Evolutionary conservation across 2,888 invertebrate species (phyloP).

Genomic region (Bursaphelenchus okinawaensis): DNA sequence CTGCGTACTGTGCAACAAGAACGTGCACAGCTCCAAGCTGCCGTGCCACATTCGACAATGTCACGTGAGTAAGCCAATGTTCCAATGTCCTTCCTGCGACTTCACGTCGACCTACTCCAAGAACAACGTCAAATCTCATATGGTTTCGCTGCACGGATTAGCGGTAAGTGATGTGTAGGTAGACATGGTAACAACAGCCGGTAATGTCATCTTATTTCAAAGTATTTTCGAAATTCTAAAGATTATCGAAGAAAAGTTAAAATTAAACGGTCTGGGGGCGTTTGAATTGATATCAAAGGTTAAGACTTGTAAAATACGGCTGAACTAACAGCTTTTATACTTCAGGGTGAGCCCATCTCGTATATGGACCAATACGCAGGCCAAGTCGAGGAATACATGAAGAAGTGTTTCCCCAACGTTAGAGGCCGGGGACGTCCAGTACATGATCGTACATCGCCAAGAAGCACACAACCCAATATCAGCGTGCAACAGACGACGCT

Average conservation of each 20-base stretch:
- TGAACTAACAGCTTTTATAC: too few species aligned
- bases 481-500: background rate
- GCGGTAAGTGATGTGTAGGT: conserved; percentile 30
- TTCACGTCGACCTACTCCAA: conserved; percentile 57
- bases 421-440: conserved; percentile 54
- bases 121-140: conserved; percentile 57
- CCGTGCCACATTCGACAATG: conserved; percentile 57
- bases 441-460: conserved; percentile 38
- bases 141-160: conserved; percentile 56
- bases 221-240: too few species aligned
- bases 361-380: conserved; percentile 56
- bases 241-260: too few species aligned
- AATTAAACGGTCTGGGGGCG: too few species aligned
- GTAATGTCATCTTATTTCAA: background rate
- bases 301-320: too few species aligned
- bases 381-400: conserved; percentile 58
- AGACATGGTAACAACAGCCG: background rate
- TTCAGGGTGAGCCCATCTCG: conserved; percentile 47
- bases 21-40: conserved; percentile 55
- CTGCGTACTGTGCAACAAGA: conserved; percentile 55
- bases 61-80: conserved; percentile 57
- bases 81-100: conserved; percentile 56
- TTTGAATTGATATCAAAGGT: too few species aligned
- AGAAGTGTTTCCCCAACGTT: conserved; percentile 56
- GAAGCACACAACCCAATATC: conserved; percentile 4